A percentile compares a stretch with the other conserved stretches of the same genome.
Conservation (phyloP, 2,797 vertebrate species). For the Gymnothorax javanicus region DNA sequence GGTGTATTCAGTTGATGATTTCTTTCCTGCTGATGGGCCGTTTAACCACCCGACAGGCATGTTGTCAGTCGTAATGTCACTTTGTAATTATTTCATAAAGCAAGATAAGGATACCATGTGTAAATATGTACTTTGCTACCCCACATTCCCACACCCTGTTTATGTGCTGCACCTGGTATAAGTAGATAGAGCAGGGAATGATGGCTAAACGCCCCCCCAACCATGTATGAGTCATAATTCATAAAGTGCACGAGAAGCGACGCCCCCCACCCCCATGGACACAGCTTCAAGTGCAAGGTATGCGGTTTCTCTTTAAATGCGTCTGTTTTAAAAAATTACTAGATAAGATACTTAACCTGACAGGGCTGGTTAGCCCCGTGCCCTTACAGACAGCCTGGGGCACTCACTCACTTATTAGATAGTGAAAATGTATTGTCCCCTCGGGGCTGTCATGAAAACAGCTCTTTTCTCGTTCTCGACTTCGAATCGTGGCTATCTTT, state of each 20-base stretch:
- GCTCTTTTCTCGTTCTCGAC: not conserved
- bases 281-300: not conserved
- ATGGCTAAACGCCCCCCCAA: not conserved
- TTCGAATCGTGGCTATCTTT: not conserved
- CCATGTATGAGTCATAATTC: not conserved
- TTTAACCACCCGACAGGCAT: constrained; percentile 23
- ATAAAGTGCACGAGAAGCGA: not conserved
- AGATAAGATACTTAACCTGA: not conserved
- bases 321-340: not conserved
- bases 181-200: constrained; percentile 20
- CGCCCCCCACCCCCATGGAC: not conserved
- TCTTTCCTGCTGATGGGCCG: not conserved
- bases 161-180: constrained; percentile 23
- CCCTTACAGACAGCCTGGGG: not conserved
- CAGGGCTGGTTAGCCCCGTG: not conserved
- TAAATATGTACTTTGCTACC: constrained; percentile 34
- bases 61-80: constrained; percentile 30
- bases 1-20: constrained; percentile 10
- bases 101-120: constrained; percentile 13
- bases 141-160: constrained; percentile 24
- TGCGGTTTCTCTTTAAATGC: not conserved
- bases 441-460: not conserved
- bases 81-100: constrained; percentile 28
- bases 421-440: not conserved
- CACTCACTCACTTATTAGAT: not conserved